Conservation (phyloP, 2,888 invertebrate species). For the Drosophila robusta region DNA sequence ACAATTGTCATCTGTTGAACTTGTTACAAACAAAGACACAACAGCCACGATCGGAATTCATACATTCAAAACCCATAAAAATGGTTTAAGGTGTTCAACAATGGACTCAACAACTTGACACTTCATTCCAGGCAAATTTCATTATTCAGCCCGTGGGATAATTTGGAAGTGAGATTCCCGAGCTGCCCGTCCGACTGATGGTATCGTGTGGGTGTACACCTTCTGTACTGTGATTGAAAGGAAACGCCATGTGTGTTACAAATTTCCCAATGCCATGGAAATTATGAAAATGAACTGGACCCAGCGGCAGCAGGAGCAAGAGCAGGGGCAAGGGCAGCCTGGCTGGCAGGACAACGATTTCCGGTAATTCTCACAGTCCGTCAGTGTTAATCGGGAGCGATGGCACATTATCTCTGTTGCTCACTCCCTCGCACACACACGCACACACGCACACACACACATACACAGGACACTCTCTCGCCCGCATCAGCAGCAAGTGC, state of each 20-base stretch:
- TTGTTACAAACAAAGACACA: not conserved
- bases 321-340: constrained; percentile 1
- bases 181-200: constrained; percentile 23
- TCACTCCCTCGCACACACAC: constrained; percentile 2
- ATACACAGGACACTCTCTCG: not conserved
- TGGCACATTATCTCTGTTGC: constrained; percentile 6
- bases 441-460: too few species aligned
- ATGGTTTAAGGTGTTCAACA: constrained; percentile 3
- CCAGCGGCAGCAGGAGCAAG: constrained; percentile 10
- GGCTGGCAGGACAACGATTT: constrained; percentile 52
- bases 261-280: constrained; percentile 58
- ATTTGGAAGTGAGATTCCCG: constrained; percentile 9
- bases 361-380: constrained; percentile 70
- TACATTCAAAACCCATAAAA: constrained; percentile 1
- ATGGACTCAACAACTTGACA: constrained; percentile 27
- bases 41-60: not conserved
- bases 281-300: constrained; percentile 56
- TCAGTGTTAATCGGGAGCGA: constrained; percentile 34
- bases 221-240: constrained; percentile 59
- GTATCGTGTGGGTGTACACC: constrained; percentile 44
- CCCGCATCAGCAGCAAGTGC: constrained; percentile 64
- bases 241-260: constrained; percentile 76
- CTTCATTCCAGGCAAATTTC: constrained; percentile 19
- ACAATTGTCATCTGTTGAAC: not conserved
- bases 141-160: constrained; percentile 46